Evolutionary conservation across 2,113 vertebrate species (phyloP), one percentile per base, ranked within the genome.

Genomic region (Lagopus muta): DNA sequence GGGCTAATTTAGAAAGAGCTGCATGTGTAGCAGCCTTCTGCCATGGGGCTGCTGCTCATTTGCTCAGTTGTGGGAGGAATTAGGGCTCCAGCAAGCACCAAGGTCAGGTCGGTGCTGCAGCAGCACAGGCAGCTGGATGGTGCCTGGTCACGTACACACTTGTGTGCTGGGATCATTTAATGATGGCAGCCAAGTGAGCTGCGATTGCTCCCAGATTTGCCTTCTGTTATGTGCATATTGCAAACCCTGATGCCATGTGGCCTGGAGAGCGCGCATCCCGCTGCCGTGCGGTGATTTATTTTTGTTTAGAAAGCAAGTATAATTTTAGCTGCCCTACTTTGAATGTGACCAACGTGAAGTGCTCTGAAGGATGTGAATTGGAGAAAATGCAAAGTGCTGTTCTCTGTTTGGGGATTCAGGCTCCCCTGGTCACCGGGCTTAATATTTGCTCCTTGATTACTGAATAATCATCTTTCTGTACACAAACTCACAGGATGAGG

Each of bases 291-390:
- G 52, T 10, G 70, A 70, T 89, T 82, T 90, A 7, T 70, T 36
- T 87, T 82, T 79, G 78, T 42, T 87, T 81, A 27, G 10, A 54
- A 61, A 47, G 70, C n/a, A 66, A 89, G 87, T 54, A 13, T 85
- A 89, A 91, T 96, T 95, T 93, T 91, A 96, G 94, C 91, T 96
- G 95, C 74, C 88, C 91, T 48, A 93, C 34, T 95, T 94, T 84
- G 83, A 65, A 36, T 57, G 83, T 66, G 92, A 78, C 86, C 81
- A 40, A 36, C 12, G 3, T 5, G 1, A 67, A 85, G 55, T 1
- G 27, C 58, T 76, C 5, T 1, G 7, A 67, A 83, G 83, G 80
- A 60, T 47, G 3, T 11, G 43, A 50, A 66, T 13, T 1, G 16
- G 48, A 74, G 82, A 20, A 71, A 67, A 62, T 1, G 40, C 70